Percentiles rank a stretch among this genome's conserved stretches.
phyloP scores from a whole-genome alignment of 2,888 invertebrate species.

The Chaetoderma sp. region DNA sequence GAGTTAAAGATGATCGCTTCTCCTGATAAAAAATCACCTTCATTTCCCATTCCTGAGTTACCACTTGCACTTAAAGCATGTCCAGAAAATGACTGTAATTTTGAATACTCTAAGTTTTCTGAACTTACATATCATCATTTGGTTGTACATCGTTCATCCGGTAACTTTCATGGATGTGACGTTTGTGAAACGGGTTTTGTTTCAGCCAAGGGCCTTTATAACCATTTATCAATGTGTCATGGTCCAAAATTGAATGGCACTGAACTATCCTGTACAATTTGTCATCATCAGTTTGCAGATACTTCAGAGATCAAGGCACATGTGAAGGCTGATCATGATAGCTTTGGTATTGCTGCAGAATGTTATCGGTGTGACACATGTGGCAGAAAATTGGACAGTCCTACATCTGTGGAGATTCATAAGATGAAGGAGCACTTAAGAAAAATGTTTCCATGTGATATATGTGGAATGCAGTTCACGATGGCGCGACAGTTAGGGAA shows the following conservation, averaged over 20 bases:
- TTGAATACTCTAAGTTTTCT: too few relatives aligned
- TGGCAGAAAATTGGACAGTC: background rate
- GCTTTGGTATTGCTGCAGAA: too few relatives aligned
- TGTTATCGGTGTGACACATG: too few relatives aligned
- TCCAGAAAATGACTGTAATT: too few relatives aligned
- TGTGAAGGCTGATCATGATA: too few relatives aligned
- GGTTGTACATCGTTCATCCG: constrained; percentile 34
- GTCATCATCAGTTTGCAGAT: constrained; percentile 30
- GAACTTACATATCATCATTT: constrained; percentile 32
- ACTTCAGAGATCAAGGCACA: too few relatives aligned
- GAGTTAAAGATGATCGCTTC: background rate
- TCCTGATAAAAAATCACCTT: background rate
- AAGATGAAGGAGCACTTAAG: constrained; percentile 5
- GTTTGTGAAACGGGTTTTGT: constrained; percentile 44
- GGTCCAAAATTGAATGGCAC: constrained; percentile 31
- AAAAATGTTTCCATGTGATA: constrained; percentile 8
- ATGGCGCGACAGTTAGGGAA: constrained; percentile 30
- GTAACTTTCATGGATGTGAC: constrained; percentile 46
- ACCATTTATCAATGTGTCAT: constrained; percentile 42
- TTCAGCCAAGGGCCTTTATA: constrained; percentile 22
- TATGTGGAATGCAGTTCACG: constrained; percentile 36
- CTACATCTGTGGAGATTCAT: background rate
- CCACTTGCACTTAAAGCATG: too few relatives aligned
- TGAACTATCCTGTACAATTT: constrained; percentile 28
- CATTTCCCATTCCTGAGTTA: background rate